Conservation (phyloP, 2,888 invertebrate genomes). For the Amiota communis region DNA sequence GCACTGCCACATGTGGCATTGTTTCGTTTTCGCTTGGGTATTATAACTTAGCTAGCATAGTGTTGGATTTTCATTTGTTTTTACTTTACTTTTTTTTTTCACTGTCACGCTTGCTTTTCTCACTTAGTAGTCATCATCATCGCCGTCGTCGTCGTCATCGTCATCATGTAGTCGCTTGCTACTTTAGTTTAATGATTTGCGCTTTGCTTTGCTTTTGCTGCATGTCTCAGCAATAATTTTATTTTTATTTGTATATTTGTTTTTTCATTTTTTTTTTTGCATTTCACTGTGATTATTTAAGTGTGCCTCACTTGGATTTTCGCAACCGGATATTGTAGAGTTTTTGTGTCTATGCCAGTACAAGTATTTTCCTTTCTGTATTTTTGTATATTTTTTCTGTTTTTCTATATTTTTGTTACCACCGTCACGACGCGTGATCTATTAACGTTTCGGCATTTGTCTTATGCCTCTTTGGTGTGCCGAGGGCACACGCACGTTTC, state of each 20-base stretch:
- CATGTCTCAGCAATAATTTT: slow-evolving; percentile 19
- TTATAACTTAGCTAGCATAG: too few species aligned
- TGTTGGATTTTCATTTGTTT: too few species aligned
- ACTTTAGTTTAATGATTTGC: slow-evolving; percentile 4
- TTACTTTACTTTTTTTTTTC: neutral
- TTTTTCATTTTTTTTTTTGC: too few species aligned
- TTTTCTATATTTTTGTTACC: neutral
- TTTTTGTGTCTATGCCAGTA: neutral
- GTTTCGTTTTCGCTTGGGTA: neutral
- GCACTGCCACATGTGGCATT: slow-evolving; percentile 18
- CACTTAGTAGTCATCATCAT: neutral
- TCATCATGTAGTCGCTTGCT: neutral
- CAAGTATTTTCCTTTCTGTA: neutral
- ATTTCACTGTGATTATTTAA: too few species aligned
- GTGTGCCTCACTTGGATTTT: neutral
- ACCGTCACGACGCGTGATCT: slow-evolving; percentile 15
- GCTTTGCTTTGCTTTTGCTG: neutral
- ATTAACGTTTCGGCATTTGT: slow-evolving; percentile 5
- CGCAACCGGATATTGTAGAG: slow-evolving; percentile 10
- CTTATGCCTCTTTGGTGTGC: neutral
- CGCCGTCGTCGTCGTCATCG: too few species aligned
- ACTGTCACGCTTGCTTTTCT: neutral
- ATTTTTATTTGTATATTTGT: neutral
- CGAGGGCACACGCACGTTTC: slow-evolving; percentile 10
- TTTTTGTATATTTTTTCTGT: neutral